Conservation (phyloP, 2,113 vertebrate species). For the Balaenoptera acutorostrata region DNA sequence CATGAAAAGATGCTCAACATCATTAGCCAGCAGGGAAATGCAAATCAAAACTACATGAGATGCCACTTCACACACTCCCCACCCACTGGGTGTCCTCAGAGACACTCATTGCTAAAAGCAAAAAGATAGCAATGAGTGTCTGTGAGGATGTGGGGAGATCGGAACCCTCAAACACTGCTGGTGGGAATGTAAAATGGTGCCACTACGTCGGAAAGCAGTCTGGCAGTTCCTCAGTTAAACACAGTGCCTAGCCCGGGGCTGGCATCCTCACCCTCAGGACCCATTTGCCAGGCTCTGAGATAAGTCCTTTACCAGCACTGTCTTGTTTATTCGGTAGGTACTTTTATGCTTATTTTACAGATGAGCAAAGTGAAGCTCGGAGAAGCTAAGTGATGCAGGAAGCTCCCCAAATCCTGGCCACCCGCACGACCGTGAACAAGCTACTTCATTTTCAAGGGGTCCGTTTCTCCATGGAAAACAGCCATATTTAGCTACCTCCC, state of each 20-base stretch:
- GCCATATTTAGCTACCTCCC: not conserved
- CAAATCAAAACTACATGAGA: not conserved
- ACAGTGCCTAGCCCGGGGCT: not conserved
- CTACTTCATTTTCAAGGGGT: not conserved
- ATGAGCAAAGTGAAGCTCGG: no score
- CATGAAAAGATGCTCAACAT: not conserved
- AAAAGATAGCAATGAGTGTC: not conserved
- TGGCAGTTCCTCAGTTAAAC: not conserved
- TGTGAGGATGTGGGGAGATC: rapidly evolving
- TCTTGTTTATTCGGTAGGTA: not conserved
- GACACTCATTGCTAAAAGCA: no score
- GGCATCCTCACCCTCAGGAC: not conserved
- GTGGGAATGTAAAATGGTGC: rapidly evolving
- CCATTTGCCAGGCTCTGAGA: not conserved
- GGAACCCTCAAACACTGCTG: not conserved
- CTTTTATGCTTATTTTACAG: no score
- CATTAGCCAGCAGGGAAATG: not conserved
- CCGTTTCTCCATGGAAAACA: not conserved
- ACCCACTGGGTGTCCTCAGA: no score
- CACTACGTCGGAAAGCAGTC: not conserved
- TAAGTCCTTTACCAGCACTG: not conserved
- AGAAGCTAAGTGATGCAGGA: not conserved
- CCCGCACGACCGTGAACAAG: rapidly evolving
- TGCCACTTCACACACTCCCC: rapidly evolving
- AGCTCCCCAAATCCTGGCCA: not conserved